These are phyloP conservation scores for Caenorhabditis briggsae DNA, from an alignment of 1,140 invertebrate species.

Conservation along the genomic window DNA sequence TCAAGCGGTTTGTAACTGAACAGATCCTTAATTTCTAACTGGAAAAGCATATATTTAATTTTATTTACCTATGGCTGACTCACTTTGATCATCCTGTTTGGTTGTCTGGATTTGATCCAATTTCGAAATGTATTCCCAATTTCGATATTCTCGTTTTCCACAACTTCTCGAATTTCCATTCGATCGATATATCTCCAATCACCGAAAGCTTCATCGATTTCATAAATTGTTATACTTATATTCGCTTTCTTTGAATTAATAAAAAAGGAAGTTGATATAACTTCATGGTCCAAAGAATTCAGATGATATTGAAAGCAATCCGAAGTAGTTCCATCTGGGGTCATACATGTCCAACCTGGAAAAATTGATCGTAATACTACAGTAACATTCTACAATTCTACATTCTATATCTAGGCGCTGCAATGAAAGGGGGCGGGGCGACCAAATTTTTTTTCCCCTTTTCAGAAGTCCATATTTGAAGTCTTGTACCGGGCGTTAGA, in stretches of 20 bases:
- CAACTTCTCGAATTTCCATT: background rate
- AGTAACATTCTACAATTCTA: no score
- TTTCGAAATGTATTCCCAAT: background rate
- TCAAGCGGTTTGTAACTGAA: background rate
- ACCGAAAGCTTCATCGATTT: conserved; percentile 13
- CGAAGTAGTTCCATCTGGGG: background rate
- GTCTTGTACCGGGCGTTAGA: no score
- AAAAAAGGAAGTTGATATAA: background rate
- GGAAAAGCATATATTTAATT: background rate
- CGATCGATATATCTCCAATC: conserved; percentile 17
- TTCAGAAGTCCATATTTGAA: no score
- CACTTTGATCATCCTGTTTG: background rate
- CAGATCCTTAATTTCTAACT: background rate
- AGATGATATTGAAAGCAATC: conserved; percentile 9
- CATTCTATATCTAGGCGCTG: no score
- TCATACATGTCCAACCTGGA: conserved; percentile 16
- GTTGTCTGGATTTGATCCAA: background rate
- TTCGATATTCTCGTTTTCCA: conserved; percentile 2
- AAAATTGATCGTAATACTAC: background rate
- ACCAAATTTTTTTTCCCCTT: no score
- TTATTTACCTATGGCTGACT: background rate
- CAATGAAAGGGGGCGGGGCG: no score
- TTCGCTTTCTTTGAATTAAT: background rate
- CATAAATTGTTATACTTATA: conserved; percentile 3
- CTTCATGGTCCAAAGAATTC: background rate